These are phyloP conservation scores for Vidua macroura DNA, from an alignment of 2,113 vertebrate species.

Conservation along the genomic window DNA sequence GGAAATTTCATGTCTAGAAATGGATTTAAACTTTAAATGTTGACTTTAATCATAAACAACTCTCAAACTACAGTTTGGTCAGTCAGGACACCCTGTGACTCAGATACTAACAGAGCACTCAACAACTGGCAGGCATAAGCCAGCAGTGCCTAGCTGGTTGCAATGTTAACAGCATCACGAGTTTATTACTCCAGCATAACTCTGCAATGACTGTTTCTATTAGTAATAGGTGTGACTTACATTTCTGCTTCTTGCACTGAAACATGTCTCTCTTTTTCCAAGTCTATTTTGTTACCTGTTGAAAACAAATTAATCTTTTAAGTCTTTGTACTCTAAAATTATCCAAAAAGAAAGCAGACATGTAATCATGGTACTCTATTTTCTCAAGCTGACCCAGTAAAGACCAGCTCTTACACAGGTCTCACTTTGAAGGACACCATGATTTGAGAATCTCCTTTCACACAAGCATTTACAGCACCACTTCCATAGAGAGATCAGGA, in stretches of 20 bases:
- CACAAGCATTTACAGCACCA: background rate
- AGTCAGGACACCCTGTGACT: background rate
- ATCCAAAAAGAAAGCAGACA: background rate
- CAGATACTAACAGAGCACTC: background rate
- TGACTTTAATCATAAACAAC: background rate
- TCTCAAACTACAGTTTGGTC: background rate
- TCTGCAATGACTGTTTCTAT: background rate
- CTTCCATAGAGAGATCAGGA: background rate
- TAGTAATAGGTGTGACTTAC: slow-evolving; percentile 74
- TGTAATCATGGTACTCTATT: background rate
- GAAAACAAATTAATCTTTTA: slow-evolving; percentile 29
- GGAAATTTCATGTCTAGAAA: background rate
- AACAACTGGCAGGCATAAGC: background rate
- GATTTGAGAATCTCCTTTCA: background rate
- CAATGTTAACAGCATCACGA: background rate
- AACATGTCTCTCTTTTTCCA: slow-evolving; percentile 97
- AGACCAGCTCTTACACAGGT: background rate
- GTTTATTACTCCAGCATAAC: slow-evolving; percentile 15
- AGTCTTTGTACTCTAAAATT: background rate
- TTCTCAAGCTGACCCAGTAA: background rate
- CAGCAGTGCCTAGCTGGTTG: background rate
- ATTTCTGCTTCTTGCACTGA: slow-evolving; percentile 94
- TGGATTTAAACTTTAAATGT: background rate
- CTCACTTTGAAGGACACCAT: background rate
- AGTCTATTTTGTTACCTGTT: slow-evolving; percentile 96